Percentiles rank a stretch among this genome's conserved stretches.
phyloP scores from a whole-genome alignment of 2,888 invertebrate species.

The Sinohyriopsis cumingii region DNA sequence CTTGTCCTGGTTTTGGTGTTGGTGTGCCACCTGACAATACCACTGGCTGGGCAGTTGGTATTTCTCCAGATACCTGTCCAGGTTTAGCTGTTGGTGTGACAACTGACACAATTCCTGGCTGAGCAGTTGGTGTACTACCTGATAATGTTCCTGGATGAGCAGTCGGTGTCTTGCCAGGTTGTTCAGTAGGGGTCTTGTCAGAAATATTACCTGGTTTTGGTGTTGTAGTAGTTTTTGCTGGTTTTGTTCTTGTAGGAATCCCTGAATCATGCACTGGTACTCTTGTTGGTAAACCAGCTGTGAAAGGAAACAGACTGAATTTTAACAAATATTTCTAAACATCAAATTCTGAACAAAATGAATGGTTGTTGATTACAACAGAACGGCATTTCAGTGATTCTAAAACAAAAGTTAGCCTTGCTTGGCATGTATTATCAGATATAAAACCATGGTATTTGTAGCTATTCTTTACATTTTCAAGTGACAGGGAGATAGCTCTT shows the following conservation, averaged over 20 bases:
- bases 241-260: constrained; percentile 25
- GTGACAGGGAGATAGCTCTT: no score
- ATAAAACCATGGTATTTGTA: no score
- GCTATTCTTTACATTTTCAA: no score
- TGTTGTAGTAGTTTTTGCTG: constrained; percentile 28
- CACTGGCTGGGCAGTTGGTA: constrained; percentile 27
- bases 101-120: constrained; percentile 18
- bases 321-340: background rate
- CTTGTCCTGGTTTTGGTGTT: constrained; percentile 7
- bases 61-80: constrained; percentile 11
- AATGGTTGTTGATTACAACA: no score
- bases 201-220: constrained; percentile 19
- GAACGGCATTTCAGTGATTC: no score
- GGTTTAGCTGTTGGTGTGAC: constrained; percentile 33
- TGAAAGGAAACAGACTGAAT: constrained; percentile 3
- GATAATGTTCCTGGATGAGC: constrained; percentile 18
- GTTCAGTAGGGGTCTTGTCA: constrained; percentile 25
- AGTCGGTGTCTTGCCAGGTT: constrained; percentile 22
- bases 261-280: constrained; percentile 20
- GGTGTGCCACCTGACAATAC: constrained; percentile 12
- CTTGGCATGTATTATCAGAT: no score
- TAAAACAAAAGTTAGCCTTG: no score
- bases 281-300: constrained; percentile 23
- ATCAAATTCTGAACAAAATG: background rate
- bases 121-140: constrained; percentile 25